Base-by-base conservation (phyloP, 2,888 invertebrate genomes). In the Belgica antarctica region DNA sequence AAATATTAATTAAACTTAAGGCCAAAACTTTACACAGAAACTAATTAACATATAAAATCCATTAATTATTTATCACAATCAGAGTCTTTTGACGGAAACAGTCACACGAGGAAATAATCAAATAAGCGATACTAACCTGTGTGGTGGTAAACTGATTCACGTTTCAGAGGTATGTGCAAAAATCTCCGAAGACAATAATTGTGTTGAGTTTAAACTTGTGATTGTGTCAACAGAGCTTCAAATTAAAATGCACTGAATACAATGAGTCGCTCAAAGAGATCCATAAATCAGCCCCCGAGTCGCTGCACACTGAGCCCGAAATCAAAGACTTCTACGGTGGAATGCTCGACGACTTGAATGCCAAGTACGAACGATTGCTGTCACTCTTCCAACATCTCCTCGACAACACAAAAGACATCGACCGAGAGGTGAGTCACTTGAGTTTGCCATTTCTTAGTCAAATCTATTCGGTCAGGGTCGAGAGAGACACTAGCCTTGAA, bases 91-190 rank as follows among this genome's bases (percentile, higher is more conserved):
- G 70, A 61, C 59, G 46, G 70, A 61, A 70, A 70, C 70, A 24
- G 46, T 61, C 61, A 25, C 24, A 41, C 31, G 70, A 59, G 61
- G 61, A 59, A 70, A 70, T 70, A 70, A 70, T 61, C 61, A 70
- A 61, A 70, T 70, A 70, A 70, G 61, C 59, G 61, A 70, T 61
- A 59, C 61, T 61, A 70, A 70, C 57, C 24, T 36, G 17, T 36
- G 41, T 61, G 70, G 70, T 70, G 70, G 61, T 31, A 70, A 70
- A 61, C 36, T 70, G 61, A 70, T 70, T 57, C 52, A 68, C 52
- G 68, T 68, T 57, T 68, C 68, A 57, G 68, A 68, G 68, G 68
- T 68, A 68, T 68, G 68, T 68, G 22, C 12, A 15, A 59, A 24
- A 59, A 59, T n/a, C 12, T 27, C 15, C 24, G 41, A 19, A 47